Conservation (phyloP, 2,113 vertebrate genomes). For the Phoxinus phoxinus region DNA sequence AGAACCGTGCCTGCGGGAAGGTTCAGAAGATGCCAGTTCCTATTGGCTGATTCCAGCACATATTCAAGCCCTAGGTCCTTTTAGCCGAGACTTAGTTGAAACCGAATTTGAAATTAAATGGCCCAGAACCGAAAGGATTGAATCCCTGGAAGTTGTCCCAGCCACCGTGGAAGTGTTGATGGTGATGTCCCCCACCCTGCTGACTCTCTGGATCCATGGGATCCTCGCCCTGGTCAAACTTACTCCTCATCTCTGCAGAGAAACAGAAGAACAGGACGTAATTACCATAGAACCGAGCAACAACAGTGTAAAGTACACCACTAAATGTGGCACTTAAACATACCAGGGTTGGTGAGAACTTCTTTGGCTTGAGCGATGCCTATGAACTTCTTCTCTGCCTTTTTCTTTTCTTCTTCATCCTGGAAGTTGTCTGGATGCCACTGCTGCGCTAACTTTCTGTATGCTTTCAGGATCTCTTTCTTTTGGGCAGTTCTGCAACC, state of each 20-base stretch:
- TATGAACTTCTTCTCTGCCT: constrained; percentile 97
- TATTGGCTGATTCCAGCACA: not conserved
- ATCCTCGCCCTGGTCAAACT: constrained; percentile 95
- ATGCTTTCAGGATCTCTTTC: constrained; percentile 97
- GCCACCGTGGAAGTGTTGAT: constrained; percentile 84
- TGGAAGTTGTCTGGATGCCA: constrained; percentile 99
- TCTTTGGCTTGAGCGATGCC: constrained; percentile 98
- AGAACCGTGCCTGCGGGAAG: not conserved
- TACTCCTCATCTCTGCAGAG: constrained; percentile 90
- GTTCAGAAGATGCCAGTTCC: constrained; percentile 50
- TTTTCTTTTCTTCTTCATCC: constrained; percentile 92
- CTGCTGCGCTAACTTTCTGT: constrained; percentile 93
- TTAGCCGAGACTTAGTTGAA: constrained; percentile 83
- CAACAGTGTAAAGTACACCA: not conserved
- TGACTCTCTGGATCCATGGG: constrained; percentile 95
- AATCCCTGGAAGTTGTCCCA: constrained; percentile 93
- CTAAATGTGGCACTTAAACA: not conserved
- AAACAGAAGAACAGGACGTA: not conserved
- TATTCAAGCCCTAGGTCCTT: not conserved
- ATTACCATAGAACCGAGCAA: not conserved
- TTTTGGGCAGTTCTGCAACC: constrained; percentile 89
- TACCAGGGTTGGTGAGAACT: constrained; percentile 97
- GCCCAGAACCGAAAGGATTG: constrained; percentile 95
- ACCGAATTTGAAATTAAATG: constrained; percentile 95
- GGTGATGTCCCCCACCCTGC: constrained; percentile 82